Conservation (phyloP, 2,113 vertebrate species). For the Alaudala cheleensis region DNA sequence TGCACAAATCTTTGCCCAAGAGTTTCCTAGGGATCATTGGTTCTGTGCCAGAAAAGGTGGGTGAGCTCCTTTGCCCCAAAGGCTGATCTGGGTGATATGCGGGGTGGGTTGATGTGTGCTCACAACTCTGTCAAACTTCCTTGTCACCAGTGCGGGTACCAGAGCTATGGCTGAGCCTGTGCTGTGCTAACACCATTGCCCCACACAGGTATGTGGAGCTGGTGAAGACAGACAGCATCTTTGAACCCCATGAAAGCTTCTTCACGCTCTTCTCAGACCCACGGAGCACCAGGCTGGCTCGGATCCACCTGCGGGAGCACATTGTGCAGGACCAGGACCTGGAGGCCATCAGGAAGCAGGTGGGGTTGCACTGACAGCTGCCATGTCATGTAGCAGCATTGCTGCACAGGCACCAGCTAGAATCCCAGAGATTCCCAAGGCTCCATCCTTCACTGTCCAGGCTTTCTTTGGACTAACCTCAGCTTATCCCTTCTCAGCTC, state of each 20-base stretch:
- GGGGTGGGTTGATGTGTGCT: too few species aligned
- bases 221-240: slow-evolving; percentile 90
- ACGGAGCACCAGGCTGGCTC: slow-evolving; percentile 89
- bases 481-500: neutral
- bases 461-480: neutral
- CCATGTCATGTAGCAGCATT: rapidly evolving
- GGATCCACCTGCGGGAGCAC: slow-evolving; percentile 90
- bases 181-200: neutral
- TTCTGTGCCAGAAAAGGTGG: neutral
- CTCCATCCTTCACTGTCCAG: neutral
- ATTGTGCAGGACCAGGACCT: slow-evolving; percentile 91
- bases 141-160: neutral
- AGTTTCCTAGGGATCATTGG: neutral
- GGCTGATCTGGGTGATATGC: neutral
- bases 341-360: slow-evolving; percentile 94
- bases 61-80: neutral
- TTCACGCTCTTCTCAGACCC: slow-evolving; percentile 95
- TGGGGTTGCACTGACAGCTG: slow-evolving; percentile 31
- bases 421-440: neutral
- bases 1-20: neutral
- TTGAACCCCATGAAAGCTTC: slow-evolving; percentile 91
- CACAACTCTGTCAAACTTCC: rapidly evolving
- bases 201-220: slow-evolving; percentile 89
- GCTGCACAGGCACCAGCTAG: neutral
- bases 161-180: neutral